Percentiles rank a stretch among this genome's conserved stretches.
Evolutionary conservation across 2,113 vertebrate genomes (phyloP).

Genomic region (Pituophis catenifer): DNA sequence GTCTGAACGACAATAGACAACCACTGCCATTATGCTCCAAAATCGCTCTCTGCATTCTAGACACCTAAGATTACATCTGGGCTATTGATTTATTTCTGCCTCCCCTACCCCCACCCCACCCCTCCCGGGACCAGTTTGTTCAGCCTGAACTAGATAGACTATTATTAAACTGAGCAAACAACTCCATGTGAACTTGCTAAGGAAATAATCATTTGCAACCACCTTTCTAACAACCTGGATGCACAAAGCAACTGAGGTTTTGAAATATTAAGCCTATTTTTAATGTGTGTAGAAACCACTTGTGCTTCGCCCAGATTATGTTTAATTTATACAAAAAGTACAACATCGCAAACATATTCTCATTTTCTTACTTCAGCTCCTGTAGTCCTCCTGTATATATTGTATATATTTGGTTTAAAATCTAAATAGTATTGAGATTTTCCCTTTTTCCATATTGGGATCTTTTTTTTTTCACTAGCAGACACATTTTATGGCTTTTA

Average conservation of each 20-base stretch:
- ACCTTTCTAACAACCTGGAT: conserved; percentile 62
- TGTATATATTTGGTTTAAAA: conserved; percentile 52
- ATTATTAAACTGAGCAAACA: conserved; percentile 79
- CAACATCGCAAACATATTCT: conserved; percentile 62
- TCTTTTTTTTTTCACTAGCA: conserved; percentile 68
- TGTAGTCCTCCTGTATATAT: neutral
- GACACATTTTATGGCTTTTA: conserved; percentile 73
- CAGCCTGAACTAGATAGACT: conserved; percentile 77
- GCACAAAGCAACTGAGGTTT: conserved; percentile 59
- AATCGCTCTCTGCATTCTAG: conserved; percentile 90
- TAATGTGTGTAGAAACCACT: conserved; percentile 61
- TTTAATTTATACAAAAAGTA: conserved; percentile 67
- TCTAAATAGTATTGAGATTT: conserved; percentile 70
- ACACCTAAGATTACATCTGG: conserved; percentile 95
- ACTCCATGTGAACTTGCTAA: conserved; percentile 74
- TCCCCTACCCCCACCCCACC: conserved; percentile 58
- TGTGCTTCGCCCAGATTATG: conserved; percentile 63
- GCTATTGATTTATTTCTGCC: conserved; percentile 91
- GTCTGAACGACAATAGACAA: conserved; percentile 97
- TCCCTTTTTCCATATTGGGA: conserved; percentile 63
- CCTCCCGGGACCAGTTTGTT: conserved; percentile 75
- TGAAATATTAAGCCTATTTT: conserved; percentile 73
- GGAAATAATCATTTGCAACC: conserved; percentile 75
- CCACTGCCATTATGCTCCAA: conserved; percentile 87
- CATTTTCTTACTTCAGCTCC: neutral